A percentile compares a stretch with the other conserved stretches of the same genome.
phyloP scores from a whole-genome alignment of 2,888 invertebrate species.

The Ashinkailepas kermadecensis region DNA sequence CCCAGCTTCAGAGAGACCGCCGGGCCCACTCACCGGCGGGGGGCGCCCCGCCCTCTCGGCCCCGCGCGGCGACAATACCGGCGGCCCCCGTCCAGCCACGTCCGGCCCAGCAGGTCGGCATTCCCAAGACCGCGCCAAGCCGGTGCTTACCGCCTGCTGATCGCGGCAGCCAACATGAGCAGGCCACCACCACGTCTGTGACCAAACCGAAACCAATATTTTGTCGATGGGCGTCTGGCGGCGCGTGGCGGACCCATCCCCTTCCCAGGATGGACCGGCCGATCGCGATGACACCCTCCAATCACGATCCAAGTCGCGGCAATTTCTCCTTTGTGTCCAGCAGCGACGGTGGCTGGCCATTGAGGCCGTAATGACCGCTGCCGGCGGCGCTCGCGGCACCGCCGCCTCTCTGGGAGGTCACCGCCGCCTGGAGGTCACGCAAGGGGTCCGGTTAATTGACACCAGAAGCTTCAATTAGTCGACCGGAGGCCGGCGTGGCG shows the following conservation, averaged over 20 bases:
- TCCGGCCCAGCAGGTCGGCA: neutral
- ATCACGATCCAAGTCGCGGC: neutral
- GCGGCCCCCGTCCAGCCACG: neutral
- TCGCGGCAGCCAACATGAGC: too few species aligned
- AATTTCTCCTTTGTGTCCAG: neutral
- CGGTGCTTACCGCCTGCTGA: neutral
- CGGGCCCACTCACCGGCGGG: neutral
- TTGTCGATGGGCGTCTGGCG: too few species aligned
- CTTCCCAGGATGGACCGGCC: neutral
- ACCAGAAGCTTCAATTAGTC: slow-evolving; percentile 18
- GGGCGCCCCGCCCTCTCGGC: neutral
- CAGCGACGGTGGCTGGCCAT: neutral
- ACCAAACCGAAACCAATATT: too few species aligned
- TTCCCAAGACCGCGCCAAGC: neutral
- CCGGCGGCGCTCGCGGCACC: neutral
- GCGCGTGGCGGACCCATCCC: neutral
- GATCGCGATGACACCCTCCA: neutral
- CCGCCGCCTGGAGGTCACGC: neutral
- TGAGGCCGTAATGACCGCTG: neutral
- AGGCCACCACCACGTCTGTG: too few species aligned
- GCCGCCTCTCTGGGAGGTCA: too few species aligned
- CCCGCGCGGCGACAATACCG: neutral
- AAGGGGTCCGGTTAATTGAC: slow-evolving; percentile 6
- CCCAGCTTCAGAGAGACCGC: neutral
- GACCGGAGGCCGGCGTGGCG: neutral